Percentiles rank a stretch among this genome's conserved stretches.
phyloP scores from a whole-genome alignment of 1,140 invertebrate species.

The Popillia japonica region DNA sequence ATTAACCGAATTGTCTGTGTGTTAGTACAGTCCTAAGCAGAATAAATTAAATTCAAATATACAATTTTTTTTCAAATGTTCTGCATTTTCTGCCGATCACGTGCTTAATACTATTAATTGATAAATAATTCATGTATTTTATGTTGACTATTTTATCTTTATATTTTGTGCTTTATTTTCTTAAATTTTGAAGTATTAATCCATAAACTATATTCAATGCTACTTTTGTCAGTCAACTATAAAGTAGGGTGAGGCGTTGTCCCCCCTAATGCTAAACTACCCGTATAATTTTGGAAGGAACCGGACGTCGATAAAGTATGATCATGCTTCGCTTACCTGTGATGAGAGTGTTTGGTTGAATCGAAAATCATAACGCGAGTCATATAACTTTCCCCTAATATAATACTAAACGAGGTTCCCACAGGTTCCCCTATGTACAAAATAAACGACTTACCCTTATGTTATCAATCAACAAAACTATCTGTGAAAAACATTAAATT shows the following conservation, averaged over 20 bases:
- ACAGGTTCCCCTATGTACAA: background rate
- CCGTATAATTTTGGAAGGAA: background rate
- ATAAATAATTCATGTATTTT: no score
- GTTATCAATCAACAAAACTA: background rate
- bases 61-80: no score
- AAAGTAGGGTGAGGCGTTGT: background rate
- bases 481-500: conserved; percentile 31
- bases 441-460: background rate
- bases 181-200: background rate
- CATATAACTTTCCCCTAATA: background rate
- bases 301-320: conserved; percentile 2
- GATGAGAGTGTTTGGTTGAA: background rate
- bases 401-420: background rate
- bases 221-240: background rate
- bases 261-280: background rate
- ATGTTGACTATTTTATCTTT: no score
- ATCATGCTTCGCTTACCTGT: background rate
- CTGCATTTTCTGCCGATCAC: no score
- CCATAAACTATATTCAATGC: background rate
- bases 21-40: no score
- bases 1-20: no score
- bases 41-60: no score
- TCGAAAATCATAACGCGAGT: conserved; percentile 21
- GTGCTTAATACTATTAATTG: no score
- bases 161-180: no score